Conservation (phyloP, 2,797 vertebrate species). For the Aselliscus stoliczkanus region DNA sequence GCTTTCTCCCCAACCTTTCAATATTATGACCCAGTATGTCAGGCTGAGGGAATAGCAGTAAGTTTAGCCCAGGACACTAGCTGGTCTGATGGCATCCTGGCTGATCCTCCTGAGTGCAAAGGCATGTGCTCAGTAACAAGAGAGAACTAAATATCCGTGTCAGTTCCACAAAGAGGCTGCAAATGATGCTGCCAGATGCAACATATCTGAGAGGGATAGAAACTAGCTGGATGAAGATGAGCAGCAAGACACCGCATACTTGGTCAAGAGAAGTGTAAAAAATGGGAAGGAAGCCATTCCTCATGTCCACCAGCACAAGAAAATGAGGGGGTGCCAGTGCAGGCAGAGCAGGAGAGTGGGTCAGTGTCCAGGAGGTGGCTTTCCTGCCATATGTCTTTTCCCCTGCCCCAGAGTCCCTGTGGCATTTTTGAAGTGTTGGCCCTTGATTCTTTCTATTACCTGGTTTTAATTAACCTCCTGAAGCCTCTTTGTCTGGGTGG, state of each 20-base stretch:
- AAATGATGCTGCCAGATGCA: rapidly evolving
- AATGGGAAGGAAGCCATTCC: neutral
- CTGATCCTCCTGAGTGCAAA: neutral
- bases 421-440: conserved; percentile 61
- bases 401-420: conserved; percentile 37
- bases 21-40: neutral
- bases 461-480: conserved; percentile 74
- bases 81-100: neutral
- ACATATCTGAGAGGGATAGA: neutral
- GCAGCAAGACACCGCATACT: neutral
- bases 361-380: neutral
- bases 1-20: neutral
- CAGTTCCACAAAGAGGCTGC: neutral
- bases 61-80: neutral
- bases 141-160: neutral
- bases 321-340: neutral
- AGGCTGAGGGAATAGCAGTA: neutral
- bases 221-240: neutral
- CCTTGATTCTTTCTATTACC: conserved; percentile 70
- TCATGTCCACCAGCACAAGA: neutral
- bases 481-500: conserved; percentile 68
- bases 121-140: neutral
- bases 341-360: neutral
- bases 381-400: conserved; percentile 62
- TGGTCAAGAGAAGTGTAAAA: neutral